Evolutionary conservation across 2,797 vertebrate species (phyloP), one percentile per base, ranked within the genome.

Genomic region (Ammospiza maritima): DNA sequence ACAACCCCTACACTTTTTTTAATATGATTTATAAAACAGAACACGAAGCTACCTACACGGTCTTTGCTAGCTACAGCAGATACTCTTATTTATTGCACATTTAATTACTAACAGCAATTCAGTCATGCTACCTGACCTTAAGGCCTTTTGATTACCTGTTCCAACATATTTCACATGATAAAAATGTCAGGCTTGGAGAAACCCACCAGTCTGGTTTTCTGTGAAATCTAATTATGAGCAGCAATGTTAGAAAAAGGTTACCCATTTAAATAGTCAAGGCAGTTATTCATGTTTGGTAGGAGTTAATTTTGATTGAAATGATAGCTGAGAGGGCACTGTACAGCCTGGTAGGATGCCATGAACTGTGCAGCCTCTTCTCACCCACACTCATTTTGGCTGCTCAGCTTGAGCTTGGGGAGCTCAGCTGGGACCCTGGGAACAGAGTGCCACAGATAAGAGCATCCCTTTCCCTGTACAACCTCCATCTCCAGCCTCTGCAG

Each of bases 21-120:
- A 92, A 89, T 94, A 93, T 95, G 91, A 94, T 95, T 94, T 94
- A 95, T 96, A 96, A 96, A 97, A 91, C 88, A 96, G 93, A 96
- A 92, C 73, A 85, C 5, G 70, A 87, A 94, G 82, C 79, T 96
- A 94, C 96, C 94, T 96, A 93, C 91, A 85, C 2, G 40, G 44
- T 90, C 89, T 90, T 95, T 94, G 44, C 86, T 90, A 87, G 86
- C 57, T 89, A 11, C 17, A 58, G 81, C 87, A 94, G 84, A 92
- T 89, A 80, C 57, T 45, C n/a, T 95, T 95, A 87, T 96, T 92
- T 96, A 93, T 96, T 3, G 1, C 67, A 71, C 60, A 44, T 95
- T 96, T 95, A 91, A 95, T 96, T 95, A 50, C 67, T 77, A 91
- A 85, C 92, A 96, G 93, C 93, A 92, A 77, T 88, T 91, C 77